Percentiles rank a stretch among this genome's conserved stretches.
These are phyloP conservation scores for Peromyscus eremicus DNA, from an alignment of 2,797 vertebrate species.

Conservation along the genomic window DNA sequence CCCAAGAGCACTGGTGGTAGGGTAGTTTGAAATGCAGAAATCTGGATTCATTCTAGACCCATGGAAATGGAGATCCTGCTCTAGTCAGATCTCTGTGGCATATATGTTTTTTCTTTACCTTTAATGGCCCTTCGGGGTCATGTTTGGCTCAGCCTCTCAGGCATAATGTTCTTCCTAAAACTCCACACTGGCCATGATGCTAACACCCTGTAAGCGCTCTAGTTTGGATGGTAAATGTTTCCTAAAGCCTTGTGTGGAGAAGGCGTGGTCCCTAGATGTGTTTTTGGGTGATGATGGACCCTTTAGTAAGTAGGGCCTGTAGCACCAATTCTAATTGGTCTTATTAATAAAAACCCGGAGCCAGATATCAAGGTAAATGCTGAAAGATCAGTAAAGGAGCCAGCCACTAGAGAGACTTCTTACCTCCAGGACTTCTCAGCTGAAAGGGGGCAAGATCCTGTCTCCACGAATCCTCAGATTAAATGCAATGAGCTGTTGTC, in stretches of 20 bases:
- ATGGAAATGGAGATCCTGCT: conserved; percentile 1
- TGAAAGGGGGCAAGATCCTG: too few species aligned
- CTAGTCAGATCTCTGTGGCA: neutral
- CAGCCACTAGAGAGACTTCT: too few species aligned
- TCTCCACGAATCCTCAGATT: too few species aligned
- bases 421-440: too few species aligned
- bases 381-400: too few species aligned
- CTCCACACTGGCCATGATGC: neutral
- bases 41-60: neutral
- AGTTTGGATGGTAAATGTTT: neutral
- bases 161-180: conserved; percentile 2
- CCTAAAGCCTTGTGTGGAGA: neutral
- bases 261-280: neutral
- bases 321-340: too few species aligned
- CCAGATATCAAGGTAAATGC: too few species aligned
- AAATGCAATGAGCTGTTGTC: too few species aligned
- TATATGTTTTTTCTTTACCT: neutral
- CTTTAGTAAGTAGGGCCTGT: neutral
- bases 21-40: neutral
- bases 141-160: neutral
- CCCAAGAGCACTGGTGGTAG: neutral
- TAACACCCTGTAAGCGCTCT: neutral
- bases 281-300: neutral
- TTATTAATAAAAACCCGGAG: too few species aligned
- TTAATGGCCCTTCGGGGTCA: neutral